Percentiles rank a stretch among this genome's conserved stretches.
Conservation (phyloP, 2,113 vertebrate species). For the Emydura subglobosa region DNA sequence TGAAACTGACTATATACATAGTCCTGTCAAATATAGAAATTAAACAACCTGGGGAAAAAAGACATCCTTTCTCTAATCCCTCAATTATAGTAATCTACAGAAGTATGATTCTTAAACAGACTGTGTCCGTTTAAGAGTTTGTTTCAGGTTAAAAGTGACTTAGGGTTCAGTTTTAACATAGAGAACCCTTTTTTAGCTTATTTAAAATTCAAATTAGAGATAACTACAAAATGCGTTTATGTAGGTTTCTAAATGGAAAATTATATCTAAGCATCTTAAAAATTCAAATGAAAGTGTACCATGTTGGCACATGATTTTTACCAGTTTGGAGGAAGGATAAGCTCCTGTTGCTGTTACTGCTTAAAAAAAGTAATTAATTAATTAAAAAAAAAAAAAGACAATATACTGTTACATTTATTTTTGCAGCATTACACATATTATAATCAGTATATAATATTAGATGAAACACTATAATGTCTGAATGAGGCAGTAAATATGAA, state of each 20-base stretch:
- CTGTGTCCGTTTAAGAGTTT: slow-evolving; percentile 67
- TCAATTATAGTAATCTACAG: slow-evolving; percentile 28
- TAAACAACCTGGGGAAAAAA: slow-evolving; percentile 34
- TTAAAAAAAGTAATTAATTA: slow-evolving; percentile 27
- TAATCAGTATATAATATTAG: slow-evolving; percentile 38
- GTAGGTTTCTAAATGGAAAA: slow-evolving; percentile 43
- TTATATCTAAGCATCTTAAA: slow-evolving; percentile 35
- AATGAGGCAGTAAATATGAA: slow-evolving; percentile 35
- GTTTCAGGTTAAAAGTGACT: slow-evolving; percentile 59
- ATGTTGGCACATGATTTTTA: slow-evolving; percentile 16
- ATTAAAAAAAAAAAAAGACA: neutral
- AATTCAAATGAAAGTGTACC: slow-evolving; percentile 29
- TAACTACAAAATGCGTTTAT: slow-evolving; percentile 29
- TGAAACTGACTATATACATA: neutral
- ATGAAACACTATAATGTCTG: slow-evolving; percentile 21
- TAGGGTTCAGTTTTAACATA: slow-evolving; percentile 55
- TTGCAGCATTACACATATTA: neutral
- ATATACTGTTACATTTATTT: slow-evolving; percentile 8
- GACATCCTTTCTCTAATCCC: slow-evolving; percentile 42
- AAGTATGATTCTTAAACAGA: slow-evolving; percentile 52
- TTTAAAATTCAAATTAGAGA: slow-evolving; percentile 53
- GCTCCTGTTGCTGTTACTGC: neutral
- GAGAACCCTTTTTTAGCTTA: slow-evolving; percentile 41
- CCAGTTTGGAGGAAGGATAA: neutral
- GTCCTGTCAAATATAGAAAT: slow-evolving; percentile 68